These are phyloP conservation scores for Herpetotheres cachinnans DNA, from an alignment of 2,113 vertebrate genomes.

Conservation along the genomic window DNA sequence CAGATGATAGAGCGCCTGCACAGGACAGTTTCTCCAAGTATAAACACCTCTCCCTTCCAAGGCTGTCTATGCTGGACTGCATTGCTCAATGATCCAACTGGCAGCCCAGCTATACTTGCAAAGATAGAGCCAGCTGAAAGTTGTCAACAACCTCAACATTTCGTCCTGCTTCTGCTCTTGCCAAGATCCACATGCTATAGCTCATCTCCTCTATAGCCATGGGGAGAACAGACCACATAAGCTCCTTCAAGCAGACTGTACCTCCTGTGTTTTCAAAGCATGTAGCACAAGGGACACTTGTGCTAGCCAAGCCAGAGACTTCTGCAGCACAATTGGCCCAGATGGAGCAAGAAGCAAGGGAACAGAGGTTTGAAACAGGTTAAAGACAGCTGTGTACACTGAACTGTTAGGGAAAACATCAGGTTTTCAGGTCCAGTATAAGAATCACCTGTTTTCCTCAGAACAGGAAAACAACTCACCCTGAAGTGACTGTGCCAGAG, in stretches of 20 bases:
- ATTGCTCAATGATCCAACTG: neutral
- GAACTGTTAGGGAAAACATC: neutral
- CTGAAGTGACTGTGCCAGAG: neutral
- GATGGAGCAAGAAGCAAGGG: neutral
- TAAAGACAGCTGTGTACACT: neutral
- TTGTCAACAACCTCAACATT: neutral
- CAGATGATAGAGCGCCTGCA: neutral
- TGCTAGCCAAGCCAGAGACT: neutral
- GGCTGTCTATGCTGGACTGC: neutral
- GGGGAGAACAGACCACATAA: neutral
- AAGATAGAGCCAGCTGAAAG: neutral
- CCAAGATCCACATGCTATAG: neutral
- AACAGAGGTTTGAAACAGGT: neutral
- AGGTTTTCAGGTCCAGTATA: neutral
- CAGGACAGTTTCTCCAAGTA: neutral
- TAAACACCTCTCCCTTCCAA: neutral
- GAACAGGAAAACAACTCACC: neutral
- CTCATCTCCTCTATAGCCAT: neutral
- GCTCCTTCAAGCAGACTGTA: neutral
- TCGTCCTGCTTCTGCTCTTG: neutral
- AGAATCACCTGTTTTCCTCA: neutral
- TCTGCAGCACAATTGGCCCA: neutral
- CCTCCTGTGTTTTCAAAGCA: neutral
- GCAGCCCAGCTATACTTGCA: neutral
- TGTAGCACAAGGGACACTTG: rapidly evolving